Evolutionary conservation across 2,888 invertebrate genomes (phyloP), one percentile per base, ranked within the genome.

Genomic region (Chrysotoxum bicinctum): DNA sequence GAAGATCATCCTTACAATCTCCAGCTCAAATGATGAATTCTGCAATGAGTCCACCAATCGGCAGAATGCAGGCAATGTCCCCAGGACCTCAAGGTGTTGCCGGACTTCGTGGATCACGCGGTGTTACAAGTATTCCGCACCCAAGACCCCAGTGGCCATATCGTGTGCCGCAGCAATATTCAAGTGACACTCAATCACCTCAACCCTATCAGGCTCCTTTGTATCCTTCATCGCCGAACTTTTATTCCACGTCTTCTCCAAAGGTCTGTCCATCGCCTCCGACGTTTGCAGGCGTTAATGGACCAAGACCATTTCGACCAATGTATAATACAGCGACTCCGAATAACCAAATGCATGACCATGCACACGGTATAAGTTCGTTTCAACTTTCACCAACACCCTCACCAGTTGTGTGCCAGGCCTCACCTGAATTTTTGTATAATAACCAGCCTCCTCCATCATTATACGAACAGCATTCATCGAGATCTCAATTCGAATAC

Each of bases 61-160:
- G 76, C 10, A 88, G 82, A 52, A 87, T 87, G 54, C 92, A 90
- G 83, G 92, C 92, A 48, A 92, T 92, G 91, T 93, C 93, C n/a
- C 92, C 94, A 54, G 93, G 94, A 9, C 92, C 93, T 70, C 91
- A 93, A 79, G 84, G 89, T 88, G 87, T 89, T 88, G 88, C 90
- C 89, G 89, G 92, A 91, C 91, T 92, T 91, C 91, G 93, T 89
- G 89, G 92, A 89, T 88, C 92, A 89, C 90, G 93, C 12, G 89
- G 90, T 35, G 82, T 80, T 48, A 89, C 87, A 89, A 92, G 87
- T 92, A 93, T 95, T 89, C 94, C 96, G 89, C 93, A 95, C 88
- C 95, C 95, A 14, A 92, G 95, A 88, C 95, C 95, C 3, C 92
- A 94, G 82, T 95, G 95, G 94, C 95, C 95, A 5, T 88, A 45